Evolutionary conservation across 2,797 vertebrate species (phyloP).

Genomic region (Xyrichtys novacula): DNA sequence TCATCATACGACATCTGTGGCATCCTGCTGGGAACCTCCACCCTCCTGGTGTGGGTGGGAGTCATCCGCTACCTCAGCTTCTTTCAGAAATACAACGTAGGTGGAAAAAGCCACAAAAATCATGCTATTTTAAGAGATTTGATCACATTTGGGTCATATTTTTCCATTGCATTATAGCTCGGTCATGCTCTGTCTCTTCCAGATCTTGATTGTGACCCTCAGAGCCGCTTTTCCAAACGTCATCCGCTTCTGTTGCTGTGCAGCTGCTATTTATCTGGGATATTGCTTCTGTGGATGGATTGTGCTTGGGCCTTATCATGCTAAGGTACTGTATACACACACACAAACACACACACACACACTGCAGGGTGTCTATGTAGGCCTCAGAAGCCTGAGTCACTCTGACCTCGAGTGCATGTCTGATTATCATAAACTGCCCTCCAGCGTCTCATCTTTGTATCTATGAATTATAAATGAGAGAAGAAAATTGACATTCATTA

Average conservation of each 20-base stretch:
- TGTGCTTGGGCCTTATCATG: constrained; percentile 93
- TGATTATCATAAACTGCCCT: constrained; percentile 38
- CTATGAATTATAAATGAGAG: constrained; percentile 38
- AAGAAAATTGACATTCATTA: constrained; percentile 27
- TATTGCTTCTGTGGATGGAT: constrained; percentile 99
- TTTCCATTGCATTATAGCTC: no score
- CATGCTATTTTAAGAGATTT: background rate
- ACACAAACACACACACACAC: background rate
- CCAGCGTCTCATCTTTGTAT: constrained; percentile 22
- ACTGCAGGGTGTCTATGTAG: background rate
- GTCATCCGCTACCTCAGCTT: constrained; percentile 96
- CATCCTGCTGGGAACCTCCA: constrained; percentile 94
- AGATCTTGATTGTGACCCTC: constrained; percentile 95
- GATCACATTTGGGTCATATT: background rate
- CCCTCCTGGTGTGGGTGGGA: constrained; percentile 94
- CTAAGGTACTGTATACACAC: constrained; percentile 84
- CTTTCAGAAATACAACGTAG: constrained; percentile 96
- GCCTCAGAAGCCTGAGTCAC: constrained; percentile 20
- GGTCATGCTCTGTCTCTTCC: constrained; percentile 1
- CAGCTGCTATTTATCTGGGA: constrained; percentile 93
- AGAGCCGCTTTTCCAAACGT: constrained; percentile 92
- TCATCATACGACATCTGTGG: constrained; percentile 92
- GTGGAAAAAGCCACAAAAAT: constrained; percentile 37
- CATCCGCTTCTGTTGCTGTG: constrained; percentile 95
- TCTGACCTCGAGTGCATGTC: constrained; percentile 9